Base-by-base conservation (phyloP, 2,888 invertebrate species). In the Drosophila vallismaia region DNA sequence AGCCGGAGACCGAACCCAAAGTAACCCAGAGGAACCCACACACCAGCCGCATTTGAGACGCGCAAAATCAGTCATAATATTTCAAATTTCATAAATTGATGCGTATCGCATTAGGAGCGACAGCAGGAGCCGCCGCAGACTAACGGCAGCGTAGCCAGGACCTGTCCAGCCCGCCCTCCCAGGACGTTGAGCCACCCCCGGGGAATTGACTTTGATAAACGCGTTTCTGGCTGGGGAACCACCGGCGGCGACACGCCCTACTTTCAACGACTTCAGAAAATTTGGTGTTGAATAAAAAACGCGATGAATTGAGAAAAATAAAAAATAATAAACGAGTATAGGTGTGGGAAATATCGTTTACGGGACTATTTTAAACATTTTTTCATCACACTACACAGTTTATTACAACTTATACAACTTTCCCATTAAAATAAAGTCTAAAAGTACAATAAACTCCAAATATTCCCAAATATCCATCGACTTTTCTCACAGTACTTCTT, bases 61-160 rank as follows among this genome's bases (percentile, higher is more conserved):
- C 49, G 67, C 76, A 72, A 83, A 88, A 86, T 85, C 86, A 87
- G 86, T 86, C 86, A 86, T 86, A 86, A 86, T 88, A 86, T 86
- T 86, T 86, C 88, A 86, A 88, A 81, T 78, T 86, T 86, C 77
- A 88, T 88, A 88, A 86, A 86, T 88, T 88, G 86, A 86, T 85
- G 86, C 86, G 85, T 80, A 85, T 86, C 86, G 74, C 83, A 85
- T 84, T 85, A 79, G 51, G n/a, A 48, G 46, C 58, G 62, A 59
- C 70, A 45, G 57, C 80, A 63, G 69, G 66, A 46, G 42, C 48
- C 50, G 36, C 48, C 57, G 48, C 70, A 45, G 64, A 44, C 66
- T 72, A 78, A 78, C 79, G 76, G 79, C 71, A 69, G 76, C 57
- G 63, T 56, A 26, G 19, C 19, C 45, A 19, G 48, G 36, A 67